Evolutionary conservation across 2,797 vertebrate genomes (phyloP).

Genomic region (Myotis pilosus): DNA sequence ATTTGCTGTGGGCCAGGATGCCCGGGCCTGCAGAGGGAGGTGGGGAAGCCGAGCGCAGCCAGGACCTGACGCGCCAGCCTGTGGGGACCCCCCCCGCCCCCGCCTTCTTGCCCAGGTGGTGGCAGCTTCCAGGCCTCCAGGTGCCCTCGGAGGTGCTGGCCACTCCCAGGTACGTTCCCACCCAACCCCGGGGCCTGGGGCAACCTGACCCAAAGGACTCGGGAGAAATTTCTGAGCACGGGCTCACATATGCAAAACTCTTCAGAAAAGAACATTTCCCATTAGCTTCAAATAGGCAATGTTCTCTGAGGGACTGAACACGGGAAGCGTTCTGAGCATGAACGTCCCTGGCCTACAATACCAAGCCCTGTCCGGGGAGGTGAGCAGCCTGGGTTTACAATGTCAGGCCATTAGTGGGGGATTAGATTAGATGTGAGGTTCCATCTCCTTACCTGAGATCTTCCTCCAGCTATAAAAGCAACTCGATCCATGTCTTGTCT

Average conservation of each 20-base stretch:
- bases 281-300: not conserved
- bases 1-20: not conserved
- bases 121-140: not conserved
- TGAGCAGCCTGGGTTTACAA: accelerated
- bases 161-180: not conserved
- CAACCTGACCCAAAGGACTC: not conserved
- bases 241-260: not conserved
- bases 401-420: accelerated
- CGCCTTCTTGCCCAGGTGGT: not conserved
- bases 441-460: not conserved
- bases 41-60: accelerated
- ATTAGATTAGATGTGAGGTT: not conserved
- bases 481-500: conserved; percentile 33
- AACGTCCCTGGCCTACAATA: not conserved
- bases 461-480: conserved; percentile 2
- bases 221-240: not conserved
- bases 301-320: not conserved
- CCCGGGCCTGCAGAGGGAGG: accelerated
- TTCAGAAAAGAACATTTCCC: not conserved
- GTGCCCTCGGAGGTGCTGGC: not conserved
- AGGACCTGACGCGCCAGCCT: accelerated
- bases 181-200: accelerated
- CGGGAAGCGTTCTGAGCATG: no score
- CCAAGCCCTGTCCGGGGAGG: not conserved
- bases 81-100: accelerated